phyloP scores from a whole-genome alignment of 2,113 vertebrate genomes.

The Dunckerocampus dactyliophorus region DNA sequence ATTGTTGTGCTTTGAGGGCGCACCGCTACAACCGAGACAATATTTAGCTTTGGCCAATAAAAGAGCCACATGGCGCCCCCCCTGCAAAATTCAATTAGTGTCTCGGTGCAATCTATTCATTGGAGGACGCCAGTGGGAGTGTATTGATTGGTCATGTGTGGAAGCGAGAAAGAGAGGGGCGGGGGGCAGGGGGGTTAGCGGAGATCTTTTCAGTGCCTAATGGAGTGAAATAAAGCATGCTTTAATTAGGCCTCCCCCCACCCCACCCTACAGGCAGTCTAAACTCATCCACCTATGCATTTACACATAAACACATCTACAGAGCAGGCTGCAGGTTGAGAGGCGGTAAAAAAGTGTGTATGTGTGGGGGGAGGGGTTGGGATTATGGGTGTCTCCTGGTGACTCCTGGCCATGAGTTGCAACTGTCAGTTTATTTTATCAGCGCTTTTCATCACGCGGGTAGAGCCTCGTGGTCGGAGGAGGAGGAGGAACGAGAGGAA shows the following conservation, averaged over 20 bases:
- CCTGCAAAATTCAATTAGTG: slow-evolving; percentile 86
- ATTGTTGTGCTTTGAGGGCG: background rate
- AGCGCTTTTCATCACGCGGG: slow-evolving; percentile 95
- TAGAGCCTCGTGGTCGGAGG: slow-evolving; percentile 68
- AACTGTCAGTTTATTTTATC: slow-evolving; percentile 99
- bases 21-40: background rate
- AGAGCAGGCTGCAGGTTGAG: background rate
- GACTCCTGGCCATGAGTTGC: slow-evolving; percentile 91
- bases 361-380: slow-evolving; percentile 37
- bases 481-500: slow-evolving; percentile 66
- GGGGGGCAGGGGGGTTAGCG: background rate
- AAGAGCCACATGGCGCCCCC: slow-evolving; percentile 33
- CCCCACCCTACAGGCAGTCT: background rate
- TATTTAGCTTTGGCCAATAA: slow-evolving; percentile 25
- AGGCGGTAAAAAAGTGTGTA: background rate
- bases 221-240: slow-evolving; percentile 92
- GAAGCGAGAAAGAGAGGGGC: slow-evolving; percentile 65
- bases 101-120: slow-evolving; percentile 81
- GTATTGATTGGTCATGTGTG: slow-evolving; percentile 89
- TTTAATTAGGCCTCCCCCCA: slow-evolving; percentile 84
- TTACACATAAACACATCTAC: background rate
- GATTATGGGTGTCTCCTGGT: slow-evolving; percentile 84
- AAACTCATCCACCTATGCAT: no score
- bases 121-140: slow-evolving; percentile 82
- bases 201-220: slow-evolving; percentile 75